These are phyloP conservation scores for Ardeotis arabs DNA, from an alignment of 2,113 vertebrate species.

Conservation along the genomic window DNA sequence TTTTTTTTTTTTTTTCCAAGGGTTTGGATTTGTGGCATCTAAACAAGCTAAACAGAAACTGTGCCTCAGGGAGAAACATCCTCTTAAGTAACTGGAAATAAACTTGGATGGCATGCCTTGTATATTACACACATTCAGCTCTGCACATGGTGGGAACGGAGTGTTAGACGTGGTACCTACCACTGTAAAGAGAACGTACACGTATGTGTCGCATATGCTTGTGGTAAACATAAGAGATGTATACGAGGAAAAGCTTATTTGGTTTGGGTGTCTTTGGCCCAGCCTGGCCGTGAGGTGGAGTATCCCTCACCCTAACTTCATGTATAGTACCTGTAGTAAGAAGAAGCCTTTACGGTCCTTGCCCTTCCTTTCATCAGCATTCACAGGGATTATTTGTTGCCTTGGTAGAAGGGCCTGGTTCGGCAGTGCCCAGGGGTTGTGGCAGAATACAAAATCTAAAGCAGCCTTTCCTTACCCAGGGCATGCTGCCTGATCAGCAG, in stretches of 20 bases:
- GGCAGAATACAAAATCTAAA: background rate
- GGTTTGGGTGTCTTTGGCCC: background rate
- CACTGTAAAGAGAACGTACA: background rate
- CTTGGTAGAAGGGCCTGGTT: background rate
- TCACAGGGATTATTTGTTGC: background rate
- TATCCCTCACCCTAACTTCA: background rate
- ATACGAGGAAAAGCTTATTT: background rate
- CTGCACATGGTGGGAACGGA: background rate
- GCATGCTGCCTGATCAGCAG: background rate
- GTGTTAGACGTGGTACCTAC: background rate
- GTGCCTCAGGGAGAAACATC: slow-evolving; percentile 42
- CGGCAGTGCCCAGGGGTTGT: background rate
- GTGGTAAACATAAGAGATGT: background rate
- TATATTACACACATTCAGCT: background rate
- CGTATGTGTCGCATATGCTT: background rate
- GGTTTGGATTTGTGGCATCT: slow-evolving; percentile 41
- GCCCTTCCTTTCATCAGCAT: background rate
- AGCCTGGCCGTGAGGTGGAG: background rate
- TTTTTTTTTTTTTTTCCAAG: background rate
- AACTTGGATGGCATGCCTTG: slow-evolving; percentile 19
- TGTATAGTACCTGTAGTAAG: background rate
- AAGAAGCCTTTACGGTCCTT: background rate
- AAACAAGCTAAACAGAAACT: slow-evolving; percentile 56
- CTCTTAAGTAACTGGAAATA: slow-evolving; percentile 42
- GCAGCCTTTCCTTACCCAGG: background rate